Percentiles rank a stretch among this genome's conserved stretches.
Conservation (phyloP, 2,113 vertebrate species). For the Ochotona princeps region DNA sequence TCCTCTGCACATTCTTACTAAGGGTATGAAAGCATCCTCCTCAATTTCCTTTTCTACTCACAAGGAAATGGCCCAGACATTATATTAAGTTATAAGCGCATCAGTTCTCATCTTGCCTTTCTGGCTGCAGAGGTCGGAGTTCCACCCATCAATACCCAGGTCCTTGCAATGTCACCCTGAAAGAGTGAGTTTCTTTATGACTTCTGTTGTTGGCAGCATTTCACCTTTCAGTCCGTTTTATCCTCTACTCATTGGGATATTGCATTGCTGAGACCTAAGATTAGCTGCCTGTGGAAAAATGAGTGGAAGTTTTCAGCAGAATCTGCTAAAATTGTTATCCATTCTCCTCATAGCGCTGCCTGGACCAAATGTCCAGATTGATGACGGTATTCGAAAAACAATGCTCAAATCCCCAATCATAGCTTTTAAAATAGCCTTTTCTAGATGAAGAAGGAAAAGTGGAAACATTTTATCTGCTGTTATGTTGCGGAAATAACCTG, state of each 20-base stretch:
- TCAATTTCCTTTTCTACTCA: constrained; percentile 33
- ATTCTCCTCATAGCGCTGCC: constrained; percentile 49
- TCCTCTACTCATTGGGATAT: constrained; percentile 15
- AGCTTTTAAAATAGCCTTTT: constrained; percentile 58
- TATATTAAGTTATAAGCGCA: neutral
- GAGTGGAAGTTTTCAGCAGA: constrained; percentile 65
- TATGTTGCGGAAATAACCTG: constrained; percentile 52
- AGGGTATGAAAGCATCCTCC: neutral
- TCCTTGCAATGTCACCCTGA: neutral
- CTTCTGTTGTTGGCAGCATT: constrained; percentile 42
- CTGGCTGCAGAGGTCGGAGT: neutral
- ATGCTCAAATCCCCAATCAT: constrained; percentile 57
- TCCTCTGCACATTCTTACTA: neutral
- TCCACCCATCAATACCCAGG: neutral
- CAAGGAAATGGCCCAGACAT: neutral
- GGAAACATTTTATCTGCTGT: constrained; percentile 35
- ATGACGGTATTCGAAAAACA: constrained; percentile 63
- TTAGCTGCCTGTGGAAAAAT: constrained; percentile 59
- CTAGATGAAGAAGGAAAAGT: constrained; percentile 45
- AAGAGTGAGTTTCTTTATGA: neutral
- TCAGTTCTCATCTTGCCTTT: neutral
- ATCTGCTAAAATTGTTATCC: constrained; percentile 69
- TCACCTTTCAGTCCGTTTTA: constrained; percentile 36
- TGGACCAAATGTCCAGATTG: constrained; percentile 67
- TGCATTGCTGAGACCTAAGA: constrained; percentile 68